Evolutionary conservation across 1,140 invertebrate genomes (phyloP).

Genomic region (Andrena cerasifolii): DNA sequence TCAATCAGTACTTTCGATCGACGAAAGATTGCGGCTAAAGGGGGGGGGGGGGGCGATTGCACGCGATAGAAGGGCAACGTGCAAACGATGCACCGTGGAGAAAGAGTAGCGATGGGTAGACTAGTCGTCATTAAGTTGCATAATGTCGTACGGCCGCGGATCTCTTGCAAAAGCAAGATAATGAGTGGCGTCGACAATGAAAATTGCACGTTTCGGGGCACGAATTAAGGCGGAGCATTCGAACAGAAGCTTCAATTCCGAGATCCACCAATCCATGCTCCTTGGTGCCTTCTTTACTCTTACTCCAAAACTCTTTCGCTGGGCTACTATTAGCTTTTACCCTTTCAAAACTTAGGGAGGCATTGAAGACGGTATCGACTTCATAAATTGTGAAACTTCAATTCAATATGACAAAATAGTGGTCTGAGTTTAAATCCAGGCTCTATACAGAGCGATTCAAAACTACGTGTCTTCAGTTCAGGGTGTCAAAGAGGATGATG

Average conservation of each 20-base stretch:
- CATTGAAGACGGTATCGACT: not conserved
- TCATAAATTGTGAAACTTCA: not conserved
- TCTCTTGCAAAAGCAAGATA: conserved; percentile 59
- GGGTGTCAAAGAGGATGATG: no score
- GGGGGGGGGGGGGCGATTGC: no score
- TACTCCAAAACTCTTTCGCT: conserved; percentile 2
- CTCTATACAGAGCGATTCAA: no score
- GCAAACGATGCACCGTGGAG: no score
- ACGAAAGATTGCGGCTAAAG: no score
- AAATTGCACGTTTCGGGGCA: conserved; percentile 44
- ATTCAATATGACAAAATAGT: not conserved
- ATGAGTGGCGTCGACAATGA: conserved; percentile 45
- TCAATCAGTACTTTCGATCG: no score
- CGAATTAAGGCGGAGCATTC: conserved; percentile 47
- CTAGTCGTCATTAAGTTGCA: conserved; percentile 46
- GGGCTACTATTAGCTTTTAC: not conserved
- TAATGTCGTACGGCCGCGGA: conserved; percentile 39
- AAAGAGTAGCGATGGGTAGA: not conserved
- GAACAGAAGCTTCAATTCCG: conserved; percentile 49
- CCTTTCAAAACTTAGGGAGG: not conserved
- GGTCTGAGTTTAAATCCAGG: not conserved
- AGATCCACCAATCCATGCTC: conserved; percentile 26
- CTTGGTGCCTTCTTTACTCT: not conserved
- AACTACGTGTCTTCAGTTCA: no score
- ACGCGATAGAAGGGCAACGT: no score